Base-by-base conservation (phyloP, 2,888 invertebrate species). In the Geotrupes spiniger region DNA sequence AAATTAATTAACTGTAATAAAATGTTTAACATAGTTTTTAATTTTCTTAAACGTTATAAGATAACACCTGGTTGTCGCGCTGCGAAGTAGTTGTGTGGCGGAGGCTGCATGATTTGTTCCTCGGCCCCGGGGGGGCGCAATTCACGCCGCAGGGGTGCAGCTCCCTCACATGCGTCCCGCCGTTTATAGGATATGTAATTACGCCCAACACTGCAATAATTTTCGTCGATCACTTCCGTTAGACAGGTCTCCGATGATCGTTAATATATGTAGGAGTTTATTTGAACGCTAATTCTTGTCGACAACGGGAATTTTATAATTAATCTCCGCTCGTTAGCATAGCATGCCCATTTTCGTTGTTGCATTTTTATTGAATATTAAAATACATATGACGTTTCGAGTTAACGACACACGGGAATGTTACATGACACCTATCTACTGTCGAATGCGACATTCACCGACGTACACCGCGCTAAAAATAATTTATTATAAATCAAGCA, bases 171-270 rank as follows among this genome's bases (percentile, higher is more conserved):
- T 41, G 43, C 51, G 36, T 40, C 45, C 51, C 53, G 52, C 46
- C 51, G 53, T 52, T 56, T 58, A 51, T 52, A 48, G 58, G 58
- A 59, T 61, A 55, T 61, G 59, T 59, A 61, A 61, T 61, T 61
- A 61, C 55, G 46, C 27, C 49, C 49, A 49, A 55, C 59, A 56
- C 55, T 53, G 52, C 58, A 59, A 59, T 61, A 61, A 59, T 58
- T 59, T 59, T 57, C 53, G 57, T 52, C 57, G 40, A 56, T 61
- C 59, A 56, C 58, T 58, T 57, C 58, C 58, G 58, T 55, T 42
- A 49, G 55, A 52, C 56, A 46, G 57, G 49, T 54, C 57, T 38
- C 43, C 31, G 42, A 36, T 40, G 40, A 49, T 48, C 52, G 48
- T 49, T 52, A 52, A 52, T 52, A 45, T 52, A 36, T 44, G 44